A percentile compares a stretch with the other conserved stretches of the same genome.
phyloP scores from a whole-genome alignment of 2,113 vertebrate species.

The Aegithalos caudatus region DNA sequence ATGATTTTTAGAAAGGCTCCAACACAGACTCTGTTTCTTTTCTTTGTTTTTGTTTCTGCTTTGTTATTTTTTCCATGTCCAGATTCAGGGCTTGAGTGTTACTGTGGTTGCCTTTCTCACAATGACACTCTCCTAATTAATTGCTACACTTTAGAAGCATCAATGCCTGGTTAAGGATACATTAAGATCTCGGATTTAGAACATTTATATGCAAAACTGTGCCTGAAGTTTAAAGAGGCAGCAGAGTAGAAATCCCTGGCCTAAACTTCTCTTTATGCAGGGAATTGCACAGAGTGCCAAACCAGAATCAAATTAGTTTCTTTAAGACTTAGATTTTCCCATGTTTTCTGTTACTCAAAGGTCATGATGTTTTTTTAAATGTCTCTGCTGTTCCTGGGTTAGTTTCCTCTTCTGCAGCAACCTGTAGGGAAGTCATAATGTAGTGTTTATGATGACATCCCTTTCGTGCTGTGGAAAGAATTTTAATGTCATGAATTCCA shows the following conservation, averaged over 20 bases:
- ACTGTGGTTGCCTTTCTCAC: conserved; percentile 15
- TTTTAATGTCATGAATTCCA: conserved; percentile 49
- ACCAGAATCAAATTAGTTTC: conserved; percentile 34
- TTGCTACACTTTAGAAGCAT: background rate
- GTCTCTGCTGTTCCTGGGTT: conserved; percentile 19
- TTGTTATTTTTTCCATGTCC: conserved; percentile 44
- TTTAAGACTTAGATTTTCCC: conserved; percentile 56
- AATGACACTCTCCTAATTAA: conserved; percentile 3
- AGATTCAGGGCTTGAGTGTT: background rate
- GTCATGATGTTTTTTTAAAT: conserved; percentile 57
- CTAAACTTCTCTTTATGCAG: background rate
- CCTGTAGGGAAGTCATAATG: conserved; percentile 33
- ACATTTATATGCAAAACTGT: background rate
- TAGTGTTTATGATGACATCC: conserved; percentile 43
- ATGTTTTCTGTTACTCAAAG: conserved; percentile 56
- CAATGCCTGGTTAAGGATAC: background rate
- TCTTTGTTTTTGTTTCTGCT: conserved; percentile 45
- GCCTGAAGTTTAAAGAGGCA: background rate
- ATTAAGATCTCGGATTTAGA: background rate
- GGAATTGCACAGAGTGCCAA: conserved; percentile 17
- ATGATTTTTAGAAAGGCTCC: conserved; percentile 62
- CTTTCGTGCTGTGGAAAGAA: conserved; percentile 39
- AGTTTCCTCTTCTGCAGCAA: conserved; percentile 27
- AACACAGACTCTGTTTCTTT: conserved; percentile 14
- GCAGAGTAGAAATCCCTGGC: background rate